Percentiles rank a stretch among this genome's conserved stretches.
These are phyloP conservation scores for Drosophila phalerata DNA, from an alignment of 2,888 invertebrate genomes.

Conservation along the genomic window DNA sequence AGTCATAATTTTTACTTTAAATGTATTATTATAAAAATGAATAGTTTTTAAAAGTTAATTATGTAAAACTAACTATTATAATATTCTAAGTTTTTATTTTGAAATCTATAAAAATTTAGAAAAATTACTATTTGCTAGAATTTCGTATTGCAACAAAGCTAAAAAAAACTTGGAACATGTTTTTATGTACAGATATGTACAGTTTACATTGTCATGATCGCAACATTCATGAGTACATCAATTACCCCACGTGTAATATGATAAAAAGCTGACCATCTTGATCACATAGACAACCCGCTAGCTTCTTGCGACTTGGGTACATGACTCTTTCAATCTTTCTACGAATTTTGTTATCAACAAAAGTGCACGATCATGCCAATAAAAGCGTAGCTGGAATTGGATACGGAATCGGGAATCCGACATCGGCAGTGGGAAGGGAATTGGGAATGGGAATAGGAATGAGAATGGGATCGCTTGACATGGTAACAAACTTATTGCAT, in stretches of 20 bases:
- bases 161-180: background rate
- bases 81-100: background rate
- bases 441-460: conserved; percentile 9
- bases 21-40: no score
- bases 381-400: conserved; percentile 58
- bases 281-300: conserved; percentile 19
- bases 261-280: conserved; percentile 53
- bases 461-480: conserved; percentile 50
- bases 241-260: conserved; percentile 20
- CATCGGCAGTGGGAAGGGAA: background rate
- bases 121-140: background rate
- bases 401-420: conserved; percentile 5
- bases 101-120: background rate
- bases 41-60: background rate
- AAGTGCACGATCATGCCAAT: conserved; percentile 81
- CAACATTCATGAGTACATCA: conserved; percentile 24
- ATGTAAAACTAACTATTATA: no score
- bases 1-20: no score
- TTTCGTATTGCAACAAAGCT: background rate
- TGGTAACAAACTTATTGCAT: conserved; percentile 82
- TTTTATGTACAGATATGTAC: background rate
- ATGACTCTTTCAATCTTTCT: conserved; percentile 60
- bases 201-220: conserved; percentile 22
- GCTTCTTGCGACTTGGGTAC: conserved; percentile 42
- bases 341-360: conserved; percentile 76